Conservation (phyloP, 2,888 invertebrate genomes). For the Mesochorus sp. region DNA sequence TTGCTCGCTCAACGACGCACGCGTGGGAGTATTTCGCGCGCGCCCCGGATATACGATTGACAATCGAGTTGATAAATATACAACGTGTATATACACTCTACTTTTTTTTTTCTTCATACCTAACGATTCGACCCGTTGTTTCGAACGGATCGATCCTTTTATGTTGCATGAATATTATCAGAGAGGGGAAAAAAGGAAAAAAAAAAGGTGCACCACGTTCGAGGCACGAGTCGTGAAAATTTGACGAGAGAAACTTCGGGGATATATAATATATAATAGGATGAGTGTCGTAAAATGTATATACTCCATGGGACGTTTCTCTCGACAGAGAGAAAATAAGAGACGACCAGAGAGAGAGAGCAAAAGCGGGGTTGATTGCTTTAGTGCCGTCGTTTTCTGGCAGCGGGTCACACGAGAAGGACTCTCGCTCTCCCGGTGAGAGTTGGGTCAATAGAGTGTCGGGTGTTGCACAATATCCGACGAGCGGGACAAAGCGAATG, state of each 20-base stretch:
- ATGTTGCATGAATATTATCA: too few relatives aligned
- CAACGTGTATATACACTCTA: not conserved
- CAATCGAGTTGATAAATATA: slow-evolving; percentile 25
- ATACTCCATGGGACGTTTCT: too few relatives aligned
- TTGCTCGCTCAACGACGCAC: slow-evolving; percentile 70
- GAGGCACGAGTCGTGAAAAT: too few relatives aligned
- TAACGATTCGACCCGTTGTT: too few relatives aligned
- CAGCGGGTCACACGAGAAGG: not conserved
- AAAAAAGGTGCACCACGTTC: too few relatives aligned
- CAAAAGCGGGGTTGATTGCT: slow-evolving; percentile 18
- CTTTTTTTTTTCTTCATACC: too few relatives aligned
- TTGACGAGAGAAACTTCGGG: too few relatives aligned
- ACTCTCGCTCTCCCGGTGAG: slow-evolving; percentile 64
- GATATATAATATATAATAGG: too few relatives aligned
- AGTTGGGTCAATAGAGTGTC: slow-evolving; percentile 71
- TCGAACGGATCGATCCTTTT: too few relatives aligned
- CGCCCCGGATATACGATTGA: slow-evolving; percentile 67
- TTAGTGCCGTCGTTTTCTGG: slow-evolving; percentile 41
- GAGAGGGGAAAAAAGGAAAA: too few relatives aligned
- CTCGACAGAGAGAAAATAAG: too few relatives aligned
- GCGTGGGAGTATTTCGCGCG: slow-evolving; percentile 69
- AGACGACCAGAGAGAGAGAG: not conserved
- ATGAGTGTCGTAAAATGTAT: too few relatives aligned
- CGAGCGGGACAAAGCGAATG: slow-evolving; percentile 9
- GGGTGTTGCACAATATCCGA: slow-evolving; percentile 62